phyloP scores from a whole-genome alignment of 2,797 vertebrate genomes.

The Urophycis tenuis region DNA sequence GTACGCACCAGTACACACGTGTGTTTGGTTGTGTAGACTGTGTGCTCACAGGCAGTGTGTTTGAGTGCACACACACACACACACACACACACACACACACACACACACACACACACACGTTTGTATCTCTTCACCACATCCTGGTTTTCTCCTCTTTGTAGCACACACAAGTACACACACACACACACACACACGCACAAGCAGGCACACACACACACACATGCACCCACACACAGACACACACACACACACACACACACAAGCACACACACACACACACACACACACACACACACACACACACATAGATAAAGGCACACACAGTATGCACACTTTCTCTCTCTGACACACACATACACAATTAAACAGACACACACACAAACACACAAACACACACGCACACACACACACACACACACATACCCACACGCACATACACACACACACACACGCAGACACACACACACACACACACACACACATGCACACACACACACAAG shows the following conservation, averaged over 20 bases:
- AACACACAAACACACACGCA: background rate
- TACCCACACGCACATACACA: background rate
- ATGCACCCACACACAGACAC: too few relatives aligned
- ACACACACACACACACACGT: constrained; percentile 3
- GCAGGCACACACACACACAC: background rate
- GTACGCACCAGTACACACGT: too few relatives aligned
- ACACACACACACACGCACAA: background rate
- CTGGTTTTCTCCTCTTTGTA: background rate
- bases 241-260: background rate
- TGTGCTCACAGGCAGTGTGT: background rate
- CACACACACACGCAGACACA: background rate
- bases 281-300: background rate
- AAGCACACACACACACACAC: background rate
- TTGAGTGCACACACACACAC: constrained; percentile 12
- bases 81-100: constrained; percentile 10
- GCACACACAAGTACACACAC: background rate
- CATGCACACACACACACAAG: background rate
- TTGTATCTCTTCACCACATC: background rate
- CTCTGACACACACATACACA: too few relatives aligned
- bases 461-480: background rate
- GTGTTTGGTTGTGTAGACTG: too few relatives aligned
- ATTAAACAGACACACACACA: background rate
- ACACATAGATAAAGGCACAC: background rate
- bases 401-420: background rate
- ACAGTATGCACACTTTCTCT: too few relatives aligned